phyloP scores from a whole-genome alignment of 1,140 invertebrate genomes.

The Eufriesea mexicana region DNA sequence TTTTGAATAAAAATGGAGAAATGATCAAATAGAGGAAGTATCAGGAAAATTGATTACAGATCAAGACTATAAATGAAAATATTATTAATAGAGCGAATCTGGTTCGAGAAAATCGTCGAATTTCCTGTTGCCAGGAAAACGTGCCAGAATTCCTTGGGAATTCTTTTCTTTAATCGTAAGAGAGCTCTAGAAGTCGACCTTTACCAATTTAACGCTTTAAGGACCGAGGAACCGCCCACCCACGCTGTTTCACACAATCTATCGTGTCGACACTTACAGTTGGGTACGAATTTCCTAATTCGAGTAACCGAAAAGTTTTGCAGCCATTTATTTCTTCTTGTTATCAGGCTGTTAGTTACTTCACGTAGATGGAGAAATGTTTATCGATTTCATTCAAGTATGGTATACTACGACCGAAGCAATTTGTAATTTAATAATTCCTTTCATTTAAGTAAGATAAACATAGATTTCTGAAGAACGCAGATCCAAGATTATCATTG shows the following conservation, averaged over 20 bases:
- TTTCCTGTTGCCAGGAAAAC: slow-evolving; percentile 15
- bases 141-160: slow-evolving; percentile 47
- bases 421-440: too few relatives aligned
- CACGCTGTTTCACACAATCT: slow-evolving; percentile 7
- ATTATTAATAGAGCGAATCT: background rate
- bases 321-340: background rate
- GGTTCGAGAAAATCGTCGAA: background rate
- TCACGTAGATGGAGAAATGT: background rate
- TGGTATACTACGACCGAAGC: too few relatives aligned
- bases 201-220: slow-evolving; percentile 44
- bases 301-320: background rate
- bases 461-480: too few relatives aligned
- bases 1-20: background rate
- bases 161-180: background rate
- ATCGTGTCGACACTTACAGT: background rate
- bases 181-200: slow-evolving; percentile 10
- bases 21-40: background rate
- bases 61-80: background rate
- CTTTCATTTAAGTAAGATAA: too few relatives aligned
- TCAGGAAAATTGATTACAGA: background rate
- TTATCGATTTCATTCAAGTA: too few relatives aligned
- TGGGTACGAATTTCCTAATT: background rate
- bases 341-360: background rate
- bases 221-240: background rate
- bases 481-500: too few relatives aligned